Percentiles rank a stretch among this genome's conserved stretches.
Conservation (phyloP, 2,113 vertebrate species). For the Peucedramus taeniatus region DNA sequence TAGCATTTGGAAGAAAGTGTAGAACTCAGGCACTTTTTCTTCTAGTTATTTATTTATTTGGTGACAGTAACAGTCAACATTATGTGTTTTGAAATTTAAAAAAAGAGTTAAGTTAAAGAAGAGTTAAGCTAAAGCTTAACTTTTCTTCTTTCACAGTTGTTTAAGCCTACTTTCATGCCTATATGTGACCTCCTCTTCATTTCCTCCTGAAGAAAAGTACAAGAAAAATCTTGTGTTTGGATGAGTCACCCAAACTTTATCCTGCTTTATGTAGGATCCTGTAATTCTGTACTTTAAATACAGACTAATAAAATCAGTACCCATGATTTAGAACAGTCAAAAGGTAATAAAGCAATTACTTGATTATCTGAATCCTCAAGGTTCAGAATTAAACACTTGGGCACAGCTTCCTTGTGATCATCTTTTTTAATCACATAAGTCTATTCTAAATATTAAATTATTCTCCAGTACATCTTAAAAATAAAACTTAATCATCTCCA, state of each 20-base stretch:
- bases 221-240: not conserved
- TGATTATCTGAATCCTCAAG: not conserved
- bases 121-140: not conserved
- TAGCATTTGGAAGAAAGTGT: not conserved
- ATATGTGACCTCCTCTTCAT: not conserved
- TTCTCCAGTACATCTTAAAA: not conserved
- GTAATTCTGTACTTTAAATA: not conserved
- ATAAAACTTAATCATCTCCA: not conserved
- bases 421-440: not conserved
- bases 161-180: not conserved
- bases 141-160: not conserved
- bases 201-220: not conserved
- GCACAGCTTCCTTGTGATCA: not conserved
- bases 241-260: conserved; percentile 15
- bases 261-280: not conserved
- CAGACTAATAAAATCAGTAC: not conserved
- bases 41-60: not conserved
- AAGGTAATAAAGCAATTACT: not conserved
- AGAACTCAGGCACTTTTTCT: not conserved
- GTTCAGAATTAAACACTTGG: not conserved
- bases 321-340: not conserved
- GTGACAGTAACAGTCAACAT: not conserved
- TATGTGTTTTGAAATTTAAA: not conserved
- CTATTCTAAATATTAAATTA: not conserved
- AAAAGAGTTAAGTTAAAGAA: too few relatives aligned